Percentiles rank a stretch among this genome's conserved stretches.
Conservation (phyloP, 2,797 vertebrate species). For the Babyrousa celebensis region DNA sequence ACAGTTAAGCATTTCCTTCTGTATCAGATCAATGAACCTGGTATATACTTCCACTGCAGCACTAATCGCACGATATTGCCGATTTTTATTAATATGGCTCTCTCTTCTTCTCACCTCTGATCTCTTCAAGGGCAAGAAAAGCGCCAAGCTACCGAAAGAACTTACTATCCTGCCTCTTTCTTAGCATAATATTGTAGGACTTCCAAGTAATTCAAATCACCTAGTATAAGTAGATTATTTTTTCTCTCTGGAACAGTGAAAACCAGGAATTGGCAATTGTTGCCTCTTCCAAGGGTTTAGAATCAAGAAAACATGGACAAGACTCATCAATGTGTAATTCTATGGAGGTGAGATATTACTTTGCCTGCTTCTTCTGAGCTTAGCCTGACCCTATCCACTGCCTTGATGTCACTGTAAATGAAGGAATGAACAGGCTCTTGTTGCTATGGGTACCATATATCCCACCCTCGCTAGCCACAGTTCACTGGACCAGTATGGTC, state of each 20-base stretch:
- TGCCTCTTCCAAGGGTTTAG: not conserved
- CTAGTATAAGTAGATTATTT: not conserved
- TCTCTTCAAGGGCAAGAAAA: not conserved
- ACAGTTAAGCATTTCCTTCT: not conserved
- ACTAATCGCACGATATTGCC: not conserved
- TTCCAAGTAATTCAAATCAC: not conserved
- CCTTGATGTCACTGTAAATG: not conserved
- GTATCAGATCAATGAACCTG: not conserved
- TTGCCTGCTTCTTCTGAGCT: not conserved
- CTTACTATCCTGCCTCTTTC: not conserved
- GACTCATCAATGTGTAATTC: not conserved
- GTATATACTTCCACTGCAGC: not conserved
- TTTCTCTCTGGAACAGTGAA: constrained; percentile 9
- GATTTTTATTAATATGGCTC: not conserved
- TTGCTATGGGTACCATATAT: not conserved
- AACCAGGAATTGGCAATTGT: not conserved
- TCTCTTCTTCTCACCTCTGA: not conserved
- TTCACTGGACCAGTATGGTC: not conserved
- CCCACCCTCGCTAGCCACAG: not conserved
- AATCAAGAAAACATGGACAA: not conserved
- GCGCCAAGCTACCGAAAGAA: not conserved
- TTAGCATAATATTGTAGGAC: not conserved
- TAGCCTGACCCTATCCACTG: not conserved
- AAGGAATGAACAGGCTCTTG: not conserved
- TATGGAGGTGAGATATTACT: not conserved